A percentile compares a stretch with the other conserved stretches of the same genome.
Conservation (phyloP, 2,888 invertebrate genomes). For the Hesperia comma region DNA sequence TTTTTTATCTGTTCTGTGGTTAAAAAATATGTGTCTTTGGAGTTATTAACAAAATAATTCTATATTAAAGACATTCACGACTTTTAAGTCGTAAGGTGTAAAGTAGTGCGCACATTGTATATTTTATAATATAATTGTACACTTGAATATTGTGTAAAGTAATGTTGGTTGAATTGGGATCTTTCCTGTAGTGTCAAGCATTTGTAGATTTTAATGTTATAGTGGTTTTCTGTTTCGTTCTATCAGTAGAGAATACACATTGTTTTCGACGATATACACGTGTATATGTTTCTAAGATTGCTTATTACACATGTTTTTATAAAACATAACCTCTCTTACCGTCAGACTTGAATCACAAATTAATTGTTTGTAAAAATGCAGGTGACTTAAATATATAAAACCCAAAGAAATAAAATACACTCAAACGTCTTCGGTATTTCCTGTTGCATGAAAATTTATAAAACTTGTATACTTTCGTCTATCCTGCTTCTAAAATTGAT, state of each 20-base stretch:
- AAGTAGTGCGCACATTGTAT: conserved; percentile 33
- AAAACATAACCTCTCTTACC: too few relatives aligned
- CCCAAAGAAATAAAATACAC: too few relatives aligned
- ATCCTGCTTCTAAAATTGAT: background rate
- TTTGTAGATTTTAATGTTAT: conserved; percentile 23
- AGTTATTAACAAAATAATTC: conserved; percentile 37
- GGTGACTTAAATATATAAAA: too few relatives aligned
- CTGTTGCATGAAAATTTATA: background rate
- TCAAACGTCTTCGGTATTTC: background rate
- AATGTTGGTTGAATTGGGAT: conserved; percentile 20
- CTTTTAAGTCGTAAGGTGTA: conserved; percentile 28
- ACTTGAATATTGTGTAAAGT: conserved; percentile 28
- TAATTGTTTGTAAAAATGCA: too few relatives aligned
- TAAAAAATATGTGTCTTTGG: conserved; percentile 26
- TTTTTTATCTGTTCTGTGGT: conserved; percentile 12
- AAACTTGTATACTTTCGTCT: background rate
- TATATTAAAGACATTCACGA: conserved; percentile 27
- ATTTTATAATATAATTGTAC: conserved; percentile 35
- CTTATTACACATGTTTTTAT: too few relatives aligned
- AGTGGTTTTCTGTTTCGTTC: background rate
- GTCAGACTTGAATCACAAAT: too few relatives aligned
- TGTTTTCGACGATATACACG: background rate
- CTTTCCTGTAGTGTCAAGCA: conserved; percentile 21
- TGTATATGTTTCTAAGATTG: background rate
- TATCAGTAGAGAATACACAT: conserved; percentile 19